Evolutionary conservation across 2,797 vertebrate genomes (phyloP), one percentile per base, ranked within the genome.

Genomic region (Chelidonichthys spinosus): DNA sequence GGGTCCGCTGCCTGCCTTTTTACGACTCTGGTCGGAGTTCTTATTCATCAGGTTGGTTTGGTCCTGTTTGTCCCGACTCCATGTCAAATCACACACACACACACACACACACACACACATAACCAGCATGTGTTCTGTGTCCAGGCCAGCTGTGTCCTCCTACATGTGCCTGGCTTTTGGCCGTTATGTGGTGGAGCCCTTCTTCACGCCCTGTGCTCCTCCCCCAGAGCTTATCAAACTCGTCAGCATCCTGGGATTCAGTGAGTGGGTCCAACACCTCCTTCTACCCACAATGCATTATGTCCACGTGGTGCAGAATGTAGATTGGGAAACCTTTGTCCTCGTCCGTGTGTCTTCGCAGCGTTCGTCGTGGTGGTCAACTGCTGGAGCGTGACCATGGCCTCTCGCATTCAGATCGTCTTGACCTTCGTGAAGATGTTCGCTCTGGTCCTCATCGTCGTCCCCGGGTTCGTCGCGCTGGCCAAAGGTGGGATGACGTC

Each of bases 1-100:
- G 47, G 96, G 96, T 6, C 95, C 96, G n/a, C 87, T 97, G 61
- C 95, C 96, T 42, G 96, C 95, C n/a, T 97, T 97, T 72, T 79
- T 97, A 46, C 93, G 95, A 40, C 90, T 97, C 49, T 97, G 96
- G 96, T 92, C 77, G 6, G 96, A 97, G 72, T 95, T 95, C 79
- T 75, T 96, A 35, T 95, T 96, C 54, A 93, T 96, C 89, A 96
- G 95, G 96, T 96, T 59, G n/a, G 65, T 68, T 35, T 18, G 7
- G 72, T 13, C 4, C 49, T 0, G 2, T 47, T 60, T 55, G 1
- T 25, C 4, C n/a, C 13, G 56, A 49, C 25, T 8, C n/a, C 2
- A 35, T 25, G n/a, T 59, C 9, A 40, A 32, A 50, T 37, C 14
- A 10, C 3, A 7, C 0, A 25, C 25, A 25, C 25, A 25, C 25